Conservation (phyloP, 2,113 vertebrate genomes). For the Eulemur macaco region DNA sequence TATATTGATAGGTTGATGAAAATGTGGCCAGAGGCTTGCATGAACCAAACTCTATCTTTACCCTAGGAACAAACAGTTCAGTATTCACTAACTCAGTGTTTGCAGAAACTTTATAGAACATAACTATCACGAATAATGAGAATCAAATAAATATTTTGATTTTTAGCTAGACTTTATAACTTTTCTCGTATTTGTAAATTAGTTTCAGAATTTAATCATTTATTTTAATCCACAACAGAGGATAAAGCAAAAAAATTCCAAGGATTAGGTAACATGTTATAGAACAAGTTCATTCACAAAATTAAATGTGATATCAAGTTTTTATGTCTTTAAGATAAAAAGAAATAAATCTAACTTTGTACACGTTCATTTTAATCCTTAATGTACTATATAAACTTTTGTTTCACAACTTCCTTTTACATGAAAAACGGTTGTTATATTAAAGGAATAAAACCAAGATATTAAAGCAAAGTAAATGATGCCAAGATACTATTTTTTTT, state of each 20-base stretch:
- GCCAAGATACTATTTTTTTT: neutral
- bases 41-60: neutral
- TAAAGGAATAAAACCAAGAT: neutral
- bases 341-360: neutral
- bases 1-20: neutral
- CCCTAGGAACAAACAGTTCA: neutral
- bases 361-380: neutral
- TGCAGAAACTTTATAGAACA: too few species aligned
- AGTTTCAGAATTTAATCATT: neutral
- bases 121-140: neutral
- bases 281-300: neutral
- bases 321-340: neutral
- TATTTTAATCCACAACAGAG: neutral
- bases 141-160: neutral
- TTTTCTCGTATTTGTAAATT: neutral
- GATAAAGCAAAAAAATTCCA: neutral
- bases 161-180: neutral
- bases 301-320: neutral
- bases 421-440: neutral
- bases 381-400: neutral
- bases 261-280: neutral
- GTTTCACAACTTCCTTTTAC: neutral
- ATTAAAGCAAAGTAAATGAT: conserved; percentile 8
- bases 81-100: neutral
- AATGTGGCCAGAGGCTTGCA: neutral